phyloP scores from a whole-genome alignment of 2,113 vertebrate species.

The Rhodinocichla rosea region DNA sequence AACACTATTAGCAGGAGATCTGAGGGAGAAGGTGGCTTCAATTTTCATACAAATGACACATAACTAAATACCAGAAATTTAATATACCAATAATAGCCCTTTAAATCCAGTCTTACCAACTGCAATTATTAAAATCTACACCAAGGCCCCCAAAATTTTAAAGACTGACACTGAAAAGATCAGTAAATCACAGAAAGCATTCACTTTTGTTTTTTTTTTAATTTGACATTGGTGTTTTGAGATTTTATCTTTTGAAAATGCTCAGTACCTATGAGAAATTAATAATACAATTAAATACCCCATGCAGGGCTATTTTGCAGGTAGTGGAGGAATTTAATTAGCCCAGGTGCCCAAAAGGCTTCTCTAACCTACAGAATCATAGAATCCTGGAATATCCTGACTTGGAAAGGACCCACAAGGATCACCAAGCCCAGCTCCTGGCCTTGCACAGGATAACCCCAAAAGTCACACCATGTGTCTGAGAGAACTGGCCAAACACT shows the following conservation, averaged over 20 bases:
- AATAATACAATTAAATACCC: neutral
- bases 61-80: neutral
- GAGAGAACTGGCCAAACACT: neutral
- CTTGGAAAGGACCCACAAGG: neutral
- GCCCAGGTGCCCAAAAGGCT: neutral
- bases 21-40: conserved; percentile 4
- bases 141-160: neutral
- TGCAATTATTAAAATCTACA: neutral
- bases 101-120: neutral
- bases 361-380: neutral
- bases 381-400: neutral
- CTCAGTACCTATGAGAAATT: neutral
- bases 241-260: neutral
- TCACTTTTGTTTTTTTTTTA: neutral
- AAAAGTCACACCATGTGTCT: neutral
- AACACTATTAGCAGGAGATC: neutral
- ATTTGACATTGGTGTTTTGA: neutral
- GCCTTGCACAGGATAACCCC: neutral
- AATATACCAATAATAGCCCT: neutral
- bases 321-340: neutral
- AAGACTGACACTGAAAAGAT: neutral
- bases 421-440: neutral
- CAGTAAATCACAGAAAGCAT: neutral
- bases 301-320: neutral
- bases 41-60: neutral